phyloP scores from a whole-genome alignment of 2,888 invertebrate genomes.

The Caprella mutica region DNA sequence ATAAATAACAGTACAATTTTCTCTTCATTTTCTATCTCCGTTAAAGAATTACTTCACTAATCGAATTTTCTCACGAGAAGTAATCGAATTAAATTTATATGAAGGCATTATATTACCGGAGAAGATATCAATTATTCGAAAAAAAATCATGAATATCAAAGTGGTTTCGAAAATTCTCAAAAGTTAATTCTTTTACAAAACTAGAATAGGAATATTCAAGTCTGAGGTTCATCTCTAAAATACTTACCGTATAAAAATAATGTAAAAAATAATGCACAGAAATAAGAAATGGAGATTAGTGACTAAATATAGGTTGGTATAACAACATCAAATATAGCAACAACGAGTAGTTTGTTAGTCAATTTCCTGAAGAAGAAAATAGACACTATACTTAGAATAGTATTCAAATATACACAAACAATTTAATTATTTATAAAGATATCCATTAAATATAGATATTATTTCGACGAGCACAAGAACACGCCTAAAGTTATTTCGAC shows the following conservation, averaged over 20 bases:
- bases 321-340: constrained; percentile 1
- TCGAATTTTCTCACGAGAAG: no score
- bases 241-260: neutral
- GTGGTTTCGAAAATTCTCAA: neutral
- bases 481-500: neutral
- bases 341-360: neutral
- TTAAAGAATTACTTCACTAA: no score
- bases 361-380: neutral
- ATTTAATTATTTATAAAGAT: neutral
- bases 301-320: neutral
- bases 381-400: neutral
- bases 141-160: no score
- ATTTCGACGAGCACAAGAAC: neutral
- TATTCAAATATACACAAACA: neutral
- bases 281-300: neutral
- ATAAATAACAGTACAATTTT: no score
- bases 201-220: constrained; percentile 8
- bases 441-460: neutral
- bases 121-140: no score
- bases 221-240: neutral
- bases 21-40: no score
- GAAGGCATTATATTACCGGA: no score
- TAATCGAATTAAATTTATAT: no score
- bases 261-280: neutral
- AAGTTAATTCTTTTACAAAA: neutral